Percentiles rank a stretch among this genome's conserved stretches.
Conservation (phyloP, 2,797 vertebrate genomes). For the Martes flavigula region DNA sequence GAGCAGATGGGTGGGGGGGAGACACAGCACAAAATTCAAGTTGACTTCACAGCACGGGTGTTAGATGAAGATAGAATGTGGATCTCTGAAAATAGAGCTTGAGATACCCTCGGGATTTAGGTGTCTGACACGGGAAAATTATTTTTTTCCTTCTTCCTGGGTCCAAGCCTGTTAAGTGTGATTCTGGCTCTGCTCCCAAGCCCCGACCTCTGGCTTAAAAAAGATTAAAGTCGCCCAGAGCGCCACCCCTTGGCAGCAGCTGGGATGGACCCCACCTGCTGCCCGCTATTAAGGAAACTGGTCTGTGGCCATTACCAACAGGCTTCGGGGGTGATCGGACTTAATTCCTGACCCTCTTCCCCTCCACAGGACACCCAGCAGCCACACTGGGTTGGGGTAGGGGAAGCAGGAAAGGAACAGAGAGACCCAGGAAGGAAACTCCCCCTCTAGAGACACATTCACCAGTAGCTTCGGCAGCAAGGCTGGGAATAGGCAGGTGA, state of each 20-base stretch:
- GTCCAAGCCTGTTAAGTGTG: not conserved
- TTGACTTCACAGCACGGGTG: not conserved
- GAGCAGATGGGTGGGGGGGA: not conserved
- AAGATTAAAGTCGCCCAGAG: not conserved
- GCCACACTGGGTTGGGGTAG: not conserved
- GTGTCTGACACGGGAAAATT: not conserved
- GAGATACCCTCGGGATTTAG: not conserved
- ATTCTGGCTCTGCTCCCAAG: not conserved
- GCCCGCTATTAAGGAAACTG: not conserved
- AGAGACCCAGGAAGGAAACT: not conserved
- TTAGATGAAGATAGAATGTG: not conserved
- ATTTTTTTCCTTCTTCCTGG: not conserved
- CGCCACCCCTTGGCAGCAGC: not conserved
- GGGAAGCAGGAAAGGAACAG: not conserved
- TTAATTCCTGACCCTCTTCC: not conserved
- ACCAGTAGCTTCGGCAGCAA: not conserved
- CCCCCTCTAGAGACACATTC: not conserved
- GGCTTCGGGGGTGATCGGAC: not conserved
- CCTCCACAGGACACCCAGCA: not conserved
- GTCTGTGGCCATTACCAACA: not conserved
- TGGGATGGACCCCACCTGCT: not conserved
- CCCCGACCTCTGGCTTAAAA: not conserved
- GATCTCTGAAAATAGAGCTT: slow-evolving; percentile 6
- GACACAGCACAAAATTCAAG: not conserved
- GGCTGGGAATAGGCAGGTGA: not conserved